Evolutionary conservation across 2,797 vertebrate genomes (phyloP), one percentile per base, ranked within the genome.

Genomic region (Notolabrus celidotus): DNA sequence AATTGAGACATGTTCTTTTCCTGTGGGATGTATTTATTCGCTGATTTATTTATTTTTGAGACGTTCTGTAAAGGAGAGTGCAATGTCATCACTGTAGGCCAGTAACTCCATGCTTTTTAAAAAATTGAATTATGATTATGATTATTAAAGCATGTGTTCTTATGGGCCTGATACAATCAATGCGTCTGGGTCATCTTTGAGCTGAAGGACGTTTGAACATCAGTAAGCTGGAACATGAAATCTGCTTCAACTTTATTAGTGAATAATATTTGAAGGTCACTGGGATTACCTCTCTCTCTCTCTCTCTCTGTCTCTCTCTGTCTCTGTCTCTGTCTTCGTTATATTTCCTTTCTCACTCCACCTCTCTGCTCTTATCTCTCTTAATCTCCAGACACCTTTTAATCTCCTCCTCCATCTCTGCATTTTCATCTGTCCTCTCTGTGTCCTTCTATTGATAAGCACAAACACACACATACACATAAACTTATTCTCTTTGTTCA

Each of bases 111-210:
- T 86, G 77, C 75, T 88, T 88, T 84, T 63, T 58, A 60, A 42
- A 39, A 64, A 68, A 64, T 29, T 63, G 71, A 85, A 73, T 75
- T 75, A 57, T 75, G 80, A 77, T 73, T 68, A 42, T 83, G 86
- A 84, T 74, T 65, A 92, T 86, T 89, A 91, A 92, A 93, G 93
- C 93, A 94, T 94, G 94, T 92, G 85, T 92, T 92, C 88, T 87
- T 86, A 70, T 65, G 82, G 88, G 89, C 90, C 89, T 87, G 86
- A 79, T 59, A 79, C 63, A 15, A 68, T 66, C 80, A 27, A 36
- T 55, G 80, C 82, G 79, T 92, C 53, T 2, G 81, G 63, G 25
- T 88, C 34, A 11, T 85, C 42, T 68, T 64, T 84, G 39, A 19
- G 19, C 53, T 39, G 27, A 62, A 55, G 46, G 42, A 79, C 53